These are phyloP conservation scores for Protomyctophum bolini DNA, from an alignment of 2,113 vertebrate genomes.

Conservation along the genomic window DNA sequence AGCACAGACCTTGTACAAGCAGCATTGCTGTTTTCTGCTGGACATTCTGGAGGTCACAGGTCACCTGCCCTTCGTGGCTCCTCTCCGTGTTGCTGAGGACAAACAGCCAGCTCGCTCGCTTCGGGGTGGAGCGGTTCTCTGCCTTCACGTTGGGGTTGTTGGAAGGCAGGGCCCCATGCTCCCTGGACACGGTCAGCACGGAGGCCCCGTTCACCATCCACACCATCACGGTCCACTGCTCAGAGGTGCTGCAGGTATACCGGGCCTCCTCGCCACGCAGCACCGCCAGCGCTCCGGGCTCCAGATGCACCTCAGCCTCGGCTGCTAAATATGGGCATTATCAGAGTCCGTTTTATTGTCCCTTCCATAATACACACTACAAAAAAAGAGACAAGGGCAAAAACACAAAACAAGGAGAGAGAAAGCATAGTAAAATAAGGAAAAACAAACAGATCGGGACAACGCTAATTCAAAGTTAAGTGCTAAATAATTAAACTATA, in stretches of 20 bases:
- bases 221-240: conserved; percentile 81
- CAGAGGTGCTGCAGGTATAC: conserved; percentile 82
- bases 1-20: conserved; percentile 82
- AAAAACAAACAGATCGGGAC: too few relatives aligned
- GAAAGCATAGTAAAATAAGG: too few relatives aligned
- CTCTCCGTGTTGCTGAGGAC: conserved; percentile 70
- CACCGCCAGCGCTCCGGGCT: conserved; percentile 61
- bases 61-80: conserved; percentile 74
- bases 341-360: conserved; percentile 27
- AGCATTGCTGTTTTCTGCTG: conserved; percentile 69
- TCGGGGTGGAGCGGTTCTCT: conserved; percentile 20
- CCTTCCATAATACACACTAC: too few relatives aligned
- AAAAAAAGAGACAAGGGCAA: too few relatives aligned
- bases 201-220: conserved; percentile 74
- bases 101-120: conserved; percentile 76
- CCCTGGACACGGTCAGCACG: conserved; percentile 71
- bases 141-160: conserved; percentile 69
- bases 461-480: too few relatives aligned
- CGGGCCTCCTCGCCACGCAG: conserved; percentile 76
- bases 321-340: conserved; percentile 8
- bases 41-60: conserved; percentile 80
- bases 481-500: too few relatives aligned
- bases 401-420: too few relatives aligned
- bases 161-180: conserved; percentile 57
- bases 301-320: conserved; percentile 44